Conservation (phyloP, 2,888 invertebrate species). For the Petrophora chlorosata region DNA sequence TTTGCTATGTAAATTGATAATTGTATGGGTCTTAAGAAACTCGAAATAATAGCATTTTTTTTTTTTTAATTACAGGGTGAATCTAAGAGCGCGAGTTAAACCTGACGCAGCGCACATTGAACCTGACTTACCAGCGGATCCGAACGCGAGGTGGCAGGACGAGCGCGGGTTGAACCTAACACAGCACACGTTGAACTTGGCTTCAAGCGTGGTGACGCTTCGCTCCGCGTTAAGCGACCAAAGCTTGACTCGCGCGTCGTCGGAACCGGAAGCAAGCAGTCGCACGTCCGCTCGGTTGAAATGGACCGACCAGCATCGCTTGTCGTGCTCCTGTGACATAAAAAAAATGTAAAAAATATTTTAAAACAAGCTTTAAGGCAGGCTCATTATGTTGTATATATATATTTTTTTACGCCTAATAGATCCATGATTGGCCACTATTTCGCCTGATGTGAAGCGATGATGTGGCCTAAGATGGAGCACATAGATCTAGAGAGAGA, state of each 20-base stretch:
- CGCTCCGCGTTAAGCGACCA: constrained; percentile 95
- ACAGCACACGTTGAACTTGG: constrained; percentile 97
- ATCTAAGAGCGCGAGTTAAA: neutral
- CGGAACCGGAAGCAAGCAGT: constrained; percentile 95
- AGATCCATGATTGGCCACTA: too few species aligned
- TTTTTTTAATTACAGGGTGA: neutral
- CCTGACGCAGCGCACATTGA: neutral
- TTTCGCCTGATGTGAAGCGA: too few species aligned
- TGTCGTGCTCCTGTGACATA: constrained; percentile 91
- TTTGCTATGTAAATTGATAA: too few species aligned
- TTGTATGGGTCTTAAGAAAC: too few species aligned
- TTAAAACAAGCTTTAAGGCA: too few species aligned
- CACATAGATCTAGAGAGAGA: too few species aligned
- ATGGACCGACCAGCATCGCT: constrained; percentile 97
- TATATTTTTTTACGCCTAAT: too few species aligned
- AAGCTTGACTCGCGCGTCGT: constrained; percentile 96
- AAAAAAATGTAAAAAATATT: neutral
- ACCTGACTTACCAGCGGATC: constrained; percentile 86
- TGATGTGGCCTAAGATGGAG: too few species aligned
- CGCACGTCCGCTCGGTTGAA: constrained; percentile 96
- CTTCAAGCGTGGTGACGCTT: constrained; percentile 92
- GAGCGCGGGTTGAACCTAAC: constrained; percentile 88
- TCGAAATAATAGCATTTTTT: neutral
- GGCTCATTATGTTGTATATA: too few species aligned
- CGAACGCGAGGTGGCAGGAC: constrained; percentile 95